Evolutionary conservation across 2,113 vertebrate species (phyloP), one percentile per base, ranked within the genome.

Genomic region (Paratilapia polleni): DNA sequence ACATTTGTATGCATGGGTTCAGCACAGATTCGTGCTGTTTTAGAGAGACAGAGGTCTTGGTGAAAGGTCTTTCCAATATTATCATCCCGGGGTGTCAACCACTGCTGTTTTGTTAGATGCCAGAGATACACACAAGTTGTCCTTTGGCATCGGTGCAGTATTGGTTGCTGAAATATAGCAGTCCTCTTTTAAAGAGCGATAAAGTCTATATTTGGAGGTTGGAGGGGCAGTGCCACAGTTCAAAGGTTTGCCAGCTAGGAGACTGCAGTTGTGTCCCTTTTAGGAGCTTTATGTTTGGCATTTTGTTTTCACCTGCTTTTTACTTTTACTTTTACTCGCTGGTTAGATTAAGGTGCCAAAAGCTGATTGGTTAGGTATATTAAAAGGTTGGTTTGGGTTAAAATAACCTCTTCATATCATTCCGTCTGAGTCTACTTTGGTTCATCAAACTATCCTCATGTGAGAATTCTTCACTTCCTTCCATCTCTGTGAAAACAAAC

Each of bases 371-470:
- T 10, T 68, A 17, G 24, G 38, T 68, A 47, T 66, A 24, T 22
- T 36, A 66, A 41, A 4, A 68, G 2, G 41, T 22, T 43, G 38
- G 41, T 13, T 43, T 47, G 22, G 38, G 14, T 10, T 68, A 49
- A 15, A 17, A 49, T 15, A 15, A 49, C 47, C 47, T 4, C 4
- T 15, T 6, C 14, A 15, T 49, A 49, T n/a, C n/a, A n/a, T n/a
- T n/a, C n/a, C n/a, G n/a, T n/a, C n/a, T 31, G 8, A 73, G 24
- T 73, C 24, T 52, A 31, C 26, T 73, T 52, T 73, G 43, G 5
- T 73, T 78, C 19, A 62, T 78, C 58, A 61, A 47, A 60, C 49
- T 78, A 60, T 62, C 24, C 76, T 78, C 58, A 28, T 59, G 17
- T 77, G 19, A 58, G 36, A 59, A 19, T 62, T 31, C 41, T 17